Percentiles rank a stretch among this genome's conserved stretches.
Evolutionary conservation across 64 coral and sea anemone species (phyloP).

Genomic region (Pachyseris speciosa): DNA sequence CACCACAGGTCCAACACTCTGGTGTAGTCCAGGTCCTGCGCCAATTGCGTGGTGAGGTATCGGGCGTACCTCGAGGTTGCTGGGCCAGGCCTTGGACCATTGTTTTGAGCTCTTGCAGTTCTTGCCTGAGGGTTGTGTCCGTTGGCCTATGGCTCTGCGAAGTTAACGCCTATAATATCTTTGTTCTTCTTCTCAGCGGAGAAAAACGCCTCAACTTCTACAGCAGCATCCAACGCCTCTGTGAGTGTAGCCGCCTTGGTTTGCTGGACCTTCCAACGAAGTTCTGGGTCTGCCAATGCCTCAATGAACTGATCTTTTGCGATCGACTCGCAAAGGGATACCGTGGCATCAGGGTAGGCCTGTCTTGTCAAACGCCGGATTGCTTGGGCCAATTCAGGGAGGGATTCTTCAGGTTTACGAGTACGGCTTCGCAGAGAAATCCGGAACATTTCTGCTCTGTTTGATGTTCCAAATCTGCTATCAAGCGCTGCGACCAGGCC

Average conservation of each 20-base stretch:
- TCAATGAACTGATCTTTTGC: conserved; percentile 35
- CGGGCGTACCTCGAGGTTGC: neutral
- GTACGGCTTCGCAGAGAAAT: neutral
- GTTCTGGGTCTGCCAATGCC: conserved; percentile 13
- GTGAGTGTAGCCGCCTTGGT: neutral
- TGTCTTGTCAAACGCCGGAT: conserved; percentile 6
- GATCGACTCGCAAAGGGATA: neutral
- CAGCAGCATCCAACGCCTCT: neutral
- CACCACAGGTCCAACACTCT: conserved; percentile 10
- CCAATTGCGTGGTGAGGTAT: neutral
- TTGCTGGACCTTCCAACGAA: conserved; percentile 9
- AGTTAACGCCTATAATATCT: neutral
- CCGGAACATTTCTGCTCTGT: conserved; percentile 21
- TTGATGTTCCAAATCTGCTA: conserved; percentile 15
- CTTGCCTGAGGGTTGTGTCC: neutral
- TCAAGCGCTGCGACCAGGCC: neutral
- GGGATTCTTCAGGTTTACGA: conserved; percentile 15
- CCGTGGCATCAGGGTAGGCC: neutral
- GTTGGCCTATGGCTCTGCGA: neutral
- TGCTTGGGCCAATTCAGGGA: conserved; percentile 22
- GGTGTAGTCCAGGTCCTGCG: neutral
- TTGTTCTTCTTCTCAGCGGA: neutral
- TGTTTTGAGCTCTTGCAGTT: conserved; percentile 4
- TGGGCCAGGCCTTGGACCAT: neutral
- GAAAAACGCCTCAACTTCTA: conserved; percentile 24